Base-by-base conservation (phyloP, 1,140 invertebrate species). In the Calliphora vicina region DNA sequence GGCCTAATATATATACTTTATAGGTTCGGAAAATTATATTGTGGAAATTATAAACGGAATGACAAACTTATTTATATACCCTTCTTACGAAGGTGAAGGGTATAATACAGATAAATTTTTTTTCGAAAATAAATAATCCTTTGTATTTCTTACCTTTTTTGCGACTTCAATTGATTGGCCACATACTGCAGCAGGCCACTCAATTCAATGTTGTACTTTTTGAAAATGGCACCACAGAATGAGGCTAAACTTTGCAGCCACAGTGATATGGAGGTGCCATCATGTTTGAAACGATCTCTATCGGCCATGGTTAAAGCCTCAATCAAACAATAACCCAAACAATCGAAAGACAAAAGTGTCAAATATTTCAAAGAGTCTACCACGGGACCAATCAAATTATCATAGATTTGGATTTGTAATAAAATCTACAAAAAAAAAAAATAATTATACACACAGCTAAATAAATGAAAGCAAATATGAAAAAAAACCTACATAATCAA, bases 351-450 rank as follows among this genome's bases (percentile, higher is more conserved):
- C 67, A 99, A 92, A 82, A 95, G 96, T 27, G 98, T 99, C 85
- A 99, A 92, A 91, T 98, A 99, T 91, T 99, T 99, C 50, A 99
- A 93, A 0, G 98, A 98, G 91, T 99, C 99, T 43, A 99, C 98
- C 13, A 99, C 98, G 15, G 98, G 98, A 35, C 94, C 94, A 84
- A 96, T 99, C 72, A 99, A 93, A 91, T 99, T 99, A 91, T 99
- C 98, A 92, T 98, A 99, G 20, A 97, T 94, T 92, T 99, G 98
- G 85, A 99, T 98, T 93, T 99, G 97, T 82, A 95, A 91, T 29
- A 97, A 90, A 42, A 97, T 92, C 93, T 95, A 85, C 82, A 85
- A 86, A 71, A 83, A 74, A 84, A 57, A 29, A 42, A 4, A 61
- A 76, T 45, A 42, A 82, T 71, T 42, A 42, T 25, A 50, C 57